Evolutionary conservation across 2,888 invertebrate genomes (phyloP).

Genomic region (Amblyjoppa proteus): DNA sequence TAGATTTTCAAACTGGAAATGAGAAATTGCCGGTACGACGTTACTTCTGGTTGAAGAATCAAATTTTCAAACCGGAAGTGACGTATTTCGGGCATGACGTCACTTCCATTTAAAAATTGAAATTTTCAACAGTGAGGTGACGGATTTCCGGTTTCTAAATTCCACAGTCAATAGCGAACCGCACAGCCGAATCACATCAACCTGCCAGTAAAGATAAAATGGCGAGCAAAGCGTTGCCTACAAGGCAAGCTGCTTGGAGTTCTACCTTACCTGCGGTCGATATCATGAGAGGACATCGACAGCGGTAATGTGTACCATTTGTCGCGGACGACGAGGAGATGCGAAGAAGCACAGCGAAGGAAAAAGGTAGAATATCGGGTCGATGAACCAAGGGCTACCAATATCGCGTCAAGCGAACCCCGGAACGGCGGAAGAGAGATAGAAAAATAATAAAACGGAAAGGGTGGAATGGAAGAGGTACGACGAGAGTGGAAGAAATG

Average conservation of each 20-base stretch:
- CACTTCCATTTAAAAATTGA: too few relatives aligned
- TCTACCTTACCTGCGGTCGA: background rate
- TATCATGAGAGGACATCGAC: background rate
- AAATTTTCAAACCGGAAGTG: too few relatives aligned
- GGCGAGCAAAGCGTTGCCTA: background rate
- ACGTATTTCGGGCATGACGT: too few relatives aligned
- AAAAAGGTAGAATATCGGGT: constrained; percentile 21
- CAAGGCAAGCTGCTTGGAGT: background rate
- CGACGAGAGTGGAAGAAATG: constrained; percentile 35
- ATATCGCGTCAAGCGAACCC: constrained; percentile 5
- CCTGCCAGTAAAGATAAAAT: background rate
- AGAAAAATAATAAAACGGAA: constrained; percentile 10
- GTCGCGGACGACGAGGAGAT: background rate
- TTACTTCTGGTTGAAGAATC: too few relatives aligned
- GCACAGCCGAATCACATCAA: too few relatives aligned
- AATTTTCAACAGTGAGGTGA: background rate
- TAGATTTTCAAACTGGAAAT: too few relatives aligned
- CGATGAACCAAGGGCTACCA: constrained; percentile 24
- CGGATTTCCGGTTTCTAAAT: background rate
- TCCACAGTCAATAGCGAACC: background rate
- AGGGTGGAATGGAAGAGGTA: constrained; percentile 25
- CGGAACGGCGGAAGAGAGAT: background rate
- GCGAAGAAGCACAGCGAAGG: constrained; percentile 15
- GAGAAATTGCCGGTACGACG: too few relatives aligned
- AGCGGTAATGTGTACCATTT: background rate